phyloP scores from a whole-genome alignment of 2,113 vertebrate species.

The Nothobranchius kuhntae region DNA sequence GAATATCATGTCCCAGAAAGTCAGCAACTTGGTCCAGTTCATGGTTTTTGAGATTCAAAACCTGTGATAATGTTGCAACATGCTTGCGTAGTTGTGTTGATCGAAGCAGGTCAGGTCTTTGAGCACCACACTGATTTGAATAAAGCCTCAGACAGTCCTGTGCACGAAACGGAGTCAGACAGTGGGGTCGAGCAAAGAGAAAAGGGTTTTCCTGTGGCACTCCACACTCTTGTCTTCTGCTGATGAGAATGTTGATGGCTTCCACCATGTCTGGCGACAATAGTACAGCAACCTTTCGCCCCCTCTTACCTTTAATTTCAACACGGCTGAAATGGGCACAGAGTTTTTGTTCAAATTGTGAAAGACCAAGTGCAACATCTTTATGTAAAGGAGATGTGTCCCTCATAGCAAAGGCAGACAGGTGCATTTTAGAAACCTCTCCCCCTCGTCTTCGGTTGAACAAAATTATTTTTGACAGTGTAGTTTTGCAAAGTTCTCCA shows the following conservation, averaged over 20 bases:
- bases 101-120: constrained; percentile 13
- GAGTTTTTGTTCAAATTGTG: too few species aligned
- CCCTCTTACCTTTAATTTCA: too few species aligned
- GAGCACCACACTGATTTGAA: constrained; percentile 8
- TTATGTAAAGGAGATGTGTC: neutral
- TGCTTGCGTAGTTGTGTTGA: constrained; percentile 4
- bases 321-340: too few species aligned
- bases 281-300: too few species aligned
- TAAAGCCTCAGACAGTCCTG: constrained; percentile 10
- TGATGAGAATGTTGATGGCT: too few species aligned
- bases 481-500: constrained; percentile 5
- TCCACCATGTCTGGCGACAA: too few species aligned
- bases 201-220: neutral
- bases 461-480: constrained; percentile 3
- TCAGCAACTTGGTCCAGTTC: constrained; percentile 10
- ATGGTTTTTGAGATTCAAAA: neutral
- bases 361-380: too few species aligned
- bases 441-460: constrained; percentile 3
- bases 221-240: constrained; percentile 13
- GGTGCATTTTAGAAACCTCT: constrained; percentile 13
- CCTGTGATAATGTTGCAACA: constrained; percentile 16
- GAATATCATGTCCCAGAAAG: constrained; percentile 6
- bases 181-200: constrained; percentile 19
- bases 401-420: constrained; percentile 8
- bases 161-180: constrained; percentile 14